Evolutionary conservation across 2,113 vertebrate genomes (phyloP).

Genomic region (Manacus vitellinus): DNA sequence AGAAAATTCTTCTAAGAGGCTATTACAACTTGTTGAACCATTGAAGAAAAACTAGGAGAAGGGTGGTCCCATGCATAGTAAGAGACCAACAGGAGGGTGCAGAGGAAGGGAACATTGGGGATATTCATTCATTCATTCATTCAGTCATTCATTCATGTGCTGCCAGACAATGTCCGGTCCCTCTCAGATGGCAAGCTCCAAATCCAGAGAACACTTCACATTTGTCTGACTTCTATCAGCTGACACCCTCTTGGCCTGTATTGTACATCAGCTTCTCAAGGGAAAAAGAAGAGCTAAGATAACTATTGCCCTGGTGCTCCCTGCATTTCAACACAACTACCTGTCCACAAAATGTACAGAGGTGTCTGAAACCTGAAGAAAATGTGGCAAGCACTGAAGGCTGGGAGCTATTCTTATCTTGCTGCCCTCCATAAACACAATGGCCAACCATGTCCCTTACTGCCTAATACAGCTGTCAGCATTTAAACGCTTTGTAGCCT

Average conservation of each 20-base stretch:
- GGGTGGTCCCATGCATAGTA: neutral
- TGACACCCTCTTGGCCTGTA: constrained; percentile 1
- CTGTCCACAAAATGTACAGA: neutral
- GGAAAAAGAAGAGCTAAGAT: constrained; percentile 37
- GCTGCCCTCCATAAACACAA: neutral
- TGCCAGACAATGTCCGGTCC: neutral
- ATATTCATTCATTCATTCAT: neutral
- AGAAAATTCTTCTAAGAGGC: neutral
- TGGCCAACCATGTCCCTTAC: neutral
- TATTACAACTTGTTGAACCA: neutral
- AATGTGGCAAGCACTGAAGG: neutral
- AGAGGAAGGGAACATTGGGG: neutral
- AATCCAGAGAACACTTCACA: neutral
- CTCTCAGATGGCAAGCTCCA: neutral
- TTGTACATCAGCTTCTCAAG: constrained; percentile 11
- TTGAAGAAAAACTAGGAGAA: neutral
- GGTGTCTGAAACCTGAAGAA: neutral
- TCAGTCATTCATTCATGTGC: neutral
- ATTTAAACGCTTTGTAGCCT: constrained; percentile 8
- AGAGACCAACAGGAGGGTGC: neutral
- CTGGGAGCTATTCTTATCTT: constrained; percentile 26
- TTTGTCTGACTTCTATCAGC: constrained; percentile 43
- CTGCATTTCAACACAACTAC: constrained; percentile 2
- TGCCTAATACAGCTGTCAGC: constrained; percentile 6
- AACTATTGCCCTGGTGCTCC: neutral